phyloP scores from a whole-genome alignment of 2,888 invertebrate species.

The Himalopsyche tibetana region DNA sequence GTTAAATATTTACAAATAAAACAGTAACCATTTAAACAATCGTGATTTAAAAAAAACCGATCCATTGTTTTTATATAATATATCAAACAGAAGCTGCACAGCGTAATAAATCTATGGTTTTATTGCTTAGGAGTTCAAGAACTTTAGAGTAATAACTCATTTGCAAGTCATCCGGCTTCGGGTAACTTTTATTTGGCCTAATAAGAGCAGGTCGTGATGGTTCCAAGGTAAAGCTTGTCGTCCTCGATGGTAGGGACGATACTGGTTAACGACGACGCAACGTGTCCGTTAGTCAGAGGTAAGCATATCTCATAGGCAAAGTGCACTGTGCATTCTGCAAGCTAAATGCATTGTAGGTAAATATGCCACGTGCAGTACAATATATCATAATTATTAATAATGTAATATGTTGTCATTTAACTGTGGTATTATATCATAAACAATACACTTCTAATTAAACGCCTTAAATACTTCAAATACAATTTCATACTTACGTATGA shows the following conservation, averaged over 20 bases:
- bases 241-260: conserved; percentile 39
- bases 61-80: neutral
- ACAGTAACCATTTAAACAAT: neutral
- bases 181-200: conserved; percentile 39
- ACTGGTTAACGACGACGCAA: conserved; percentile 24
- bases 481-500: too few relatives aligned
- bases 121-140: conserved; percentile 23
- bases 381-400: neutral
- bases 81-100: neutral
- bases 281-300: conserved; percentile 1
- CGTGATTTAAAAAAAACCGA: neutral
- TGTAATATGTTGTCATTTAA: neutral
- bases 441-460: too few relatives aligned
- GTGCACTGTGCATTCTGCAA: neutral
- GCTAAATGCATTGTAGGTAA: neutral
- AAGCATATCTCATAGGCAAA: neutral
- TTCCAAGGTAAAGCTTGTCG: conserved; percentile 38
- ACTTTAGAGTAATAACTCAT: neutral
- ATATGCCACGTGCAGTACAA: neutral
- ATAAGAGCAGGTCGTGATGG: conserved; percentile 41
- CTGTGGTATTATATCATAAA: neutral
- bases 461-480: too few relatives aligned
- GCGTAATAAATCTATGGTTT: conserved; percentile 3
- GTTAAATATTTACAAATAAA: neutral
- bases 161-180: conserved; percentile 31